phyloP scores from a whole-genome alignment of 2,113 vertebrate species.

The Phasianus colchicus region DNA sequence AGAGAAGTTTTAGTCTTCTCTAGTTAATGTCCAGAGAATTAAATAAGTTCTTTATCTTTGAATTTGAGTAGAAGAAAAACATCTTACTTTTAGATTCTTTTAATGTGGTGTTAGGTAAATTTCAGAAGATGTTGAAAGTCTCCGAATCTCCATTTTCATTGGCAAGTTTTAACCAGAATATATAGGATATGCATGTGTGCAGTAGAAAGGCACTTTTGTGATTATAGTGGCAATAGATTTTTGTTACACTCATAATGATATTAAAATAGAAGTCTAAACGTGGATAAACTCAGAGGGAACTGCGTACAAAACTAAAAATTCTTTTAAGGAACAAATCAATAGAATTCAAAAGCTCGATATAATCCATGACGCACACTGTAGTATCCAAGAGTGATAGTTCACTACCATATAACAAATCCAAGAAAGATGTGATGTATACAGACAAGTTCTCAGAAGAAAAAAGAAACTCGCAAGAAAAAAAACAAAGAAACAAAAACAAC shows the following conservation, averaged over 20 bases:
- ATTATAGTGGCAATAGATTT: not conserved
- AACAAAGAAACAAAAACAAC: not conserved
- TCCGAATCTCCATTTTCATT: not conserved
- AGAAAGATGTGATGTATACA: not conserved
- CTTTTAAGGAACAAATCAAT: not conserved
- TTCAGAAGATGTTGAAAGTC: not conserved
- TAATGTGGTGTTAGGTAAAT: not conserved
- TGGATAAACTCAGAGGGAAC: not conserved
- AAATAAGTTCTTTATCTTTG: not conserved
- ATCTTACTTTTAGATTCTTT: not conserved
- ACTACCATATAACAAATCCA: not conserved
- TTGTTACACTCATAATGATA: not conserved
- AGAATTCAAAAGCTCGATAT: not conserved
- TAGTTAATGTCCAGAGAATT: not conserved
- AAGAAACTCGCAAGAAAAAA: not conserved
- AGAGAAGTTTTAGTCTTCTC: not conserved
- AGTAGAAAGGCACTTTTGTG: not conserved
- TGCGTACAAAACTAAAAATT: not conserved
- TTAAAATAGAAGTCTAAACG: not conserved
- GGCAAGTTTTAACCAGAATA: not conserved
- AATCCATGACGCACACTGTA: not conserved
- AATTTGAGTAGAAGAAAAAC: not conserved
- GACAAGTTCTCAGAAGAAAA: not conserved
- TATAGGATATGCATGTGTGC: not conserved
- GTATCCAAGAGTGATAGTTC: not conserved